Percentiles rank a stretch among this genome's conserved stretches.
Conservation (phyloP, 2,113 vertebrate species). For the Heterotis niloticus region DNA sequence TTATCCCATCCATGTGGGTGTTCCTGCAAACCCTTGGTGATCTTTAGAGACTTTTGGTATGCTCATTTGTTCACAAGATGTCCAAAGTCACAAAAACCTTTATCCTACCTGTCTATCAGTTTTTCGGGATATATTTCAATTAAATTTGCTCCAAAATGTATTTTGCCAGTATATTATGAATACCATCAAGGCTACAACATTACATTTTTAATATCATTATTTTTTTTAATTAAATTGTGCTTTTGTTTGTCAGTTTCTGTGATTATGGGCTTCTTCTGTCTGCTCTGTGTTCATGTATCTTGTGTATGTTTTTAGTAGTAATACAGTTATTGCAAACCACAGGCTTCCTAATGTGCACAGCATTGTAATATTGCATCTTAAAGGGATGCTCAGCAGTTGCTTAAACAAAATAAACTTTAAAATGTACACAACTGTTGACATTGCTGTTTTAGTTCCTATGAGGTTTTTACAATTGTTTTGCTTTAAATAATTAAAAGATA, state of each 20-base stretch:
- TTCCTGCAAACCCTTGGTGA: conserved; percentile 79
- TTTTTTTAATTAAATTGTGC: too few relatives aligned
- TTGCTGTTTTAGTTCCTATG: conserved; percentile 51
- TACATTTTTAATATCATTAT: not conserved
- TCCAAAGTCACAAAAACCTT: conserved; percentile 61
- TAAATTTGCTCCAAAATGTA: conserved; percentile 25
- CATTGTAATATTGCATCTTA: conserved; percentile 29
- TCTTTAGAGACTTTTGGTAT: conserved; percentile 84
- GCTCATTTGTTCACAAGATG: conserved; percentile 69
- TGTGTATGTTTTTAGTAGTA: conserved; percentile 64
- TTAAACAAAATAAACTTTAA: conserved; percentile 22
- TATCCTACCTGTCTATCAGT: not conserved
- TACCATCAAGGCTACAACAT: not conserved
- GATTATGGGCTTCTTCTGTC: conserved; percentile 69
- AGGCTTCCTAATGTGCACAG: conserved; percentile 33
- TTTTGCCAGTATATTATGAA: conserved; percentile 37
- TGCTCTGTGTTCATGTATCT: conserved; percentile 64
- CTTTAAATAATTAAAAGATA: too few relatives aligned
- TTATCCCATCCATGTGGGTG: conserved; percentile 81
- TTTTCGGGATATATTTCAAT: conserved; percentile 28
- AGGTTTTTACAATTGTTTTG: too few relatives aligned
- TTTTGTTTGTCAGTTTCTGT: conserved; percentile 59
- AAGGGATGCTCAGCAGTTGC: conserved; percentile 60
- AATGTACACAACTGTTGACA: conserved; percentile 42
- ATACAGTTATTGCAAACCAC: conserved; percentile 43